Evolutionary conservation across 2,888 invertebrate genomes (phyloP), one percentile per base, ranked within the genome.

Genomic region (Marronus borbonicus): DNA sequence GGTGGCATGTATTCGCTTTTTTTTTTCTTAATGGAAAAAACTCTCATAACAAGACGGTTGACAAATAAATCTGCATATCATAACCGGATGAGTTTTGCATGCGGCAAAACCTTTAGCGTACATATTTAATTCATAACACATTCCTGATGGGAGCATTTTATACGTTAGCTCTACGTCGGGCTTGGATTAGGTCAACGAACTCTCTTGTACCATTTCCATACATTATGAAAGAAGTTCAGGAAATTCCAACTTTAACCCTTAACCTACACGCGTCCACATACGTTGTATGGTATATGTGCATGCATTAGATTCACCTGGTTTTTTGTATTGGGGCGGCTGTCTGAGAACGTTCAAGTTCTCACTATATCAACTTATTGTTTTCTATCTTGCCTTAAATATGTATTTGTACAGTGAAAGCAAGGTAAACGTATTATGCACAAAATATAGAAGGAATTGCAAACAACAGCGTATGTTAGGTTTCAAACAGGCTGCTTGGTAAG

Each of bases 241-340:
- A 52, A 55, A 70, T 55, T 70, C 55, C n/a, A 55, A 70, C 31
- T 70, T 70, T 55, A 70, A 70, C 70, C 70, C 70, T 70, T 70
- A 70, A 70, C 55, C 52, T 36, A 28, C 36, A 36, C n/a, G 4
- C 31, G 17, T 36, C 50, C 14, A 65, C 8, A n/a, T 28, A 36
- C 14, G 31, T 5, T 31, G 62, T 64, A 64, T 31, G 64, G 31
- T 64, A 36, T 4, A 31, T 64, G 64, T 31, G 36, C 28, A 31
- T 14, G 64, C 31, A 14, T 8, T 44, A 44, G 12, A 8, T 44
- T 44, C 12, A 44, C 44, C 12, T 2, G 44, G 44, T 7, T 12
- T 44, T 7, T 12, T 44, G 44, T 44, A 8, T 44, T 44, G 12
- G 44, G 44, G 44, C 8, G 8, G 44, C 8, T 8, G 44, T 44